Percentiles rank a stretch among this genome's conserved stretches.
phyloP scores from a whole-genome alignment of 2,797 vertebrate species.

The Crenichthys baileyi region DNA sequence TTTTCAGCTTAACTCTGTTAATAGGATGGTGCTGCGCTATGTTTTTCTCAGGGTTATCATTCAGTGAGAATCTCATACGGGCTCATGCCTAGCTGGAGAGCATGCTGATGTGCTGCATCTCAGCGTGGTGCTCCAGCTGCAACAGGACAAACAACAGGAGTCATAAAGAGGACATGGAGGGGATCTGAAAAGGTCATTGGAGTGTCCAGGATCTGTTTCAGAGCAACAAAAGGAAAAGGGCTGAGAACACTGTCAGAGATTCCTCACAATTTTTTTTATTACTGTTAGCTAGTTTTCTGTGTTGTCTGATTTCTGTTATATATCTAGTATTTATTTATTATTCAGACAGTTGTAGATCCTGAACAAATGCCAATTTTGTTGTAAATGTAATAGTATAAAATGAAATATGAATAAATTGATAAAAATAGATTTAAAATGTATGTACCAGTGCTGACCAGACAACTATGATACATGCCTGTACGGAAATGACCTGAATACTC shows the following conservation, averaged over 20 bases:
- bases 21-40: neutral
- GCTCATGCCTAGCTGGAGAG: neutral
- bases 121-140: constrained; percentile 1
- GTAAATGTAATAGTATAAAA: no score
- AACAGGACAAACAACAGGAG: neutral
- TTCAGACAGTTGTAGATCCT: neutral
- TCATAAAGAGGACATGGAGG: neutral
- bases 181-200: neutral
- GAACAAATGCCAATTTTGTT: neutral
- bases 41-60: neutral
- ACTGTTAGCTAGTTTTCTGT: neutral
- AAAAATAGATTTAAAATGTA: neutral
- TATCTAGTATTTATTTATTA: neutral
- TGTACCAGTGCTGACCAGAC: no score
- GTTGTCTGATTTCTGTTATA: neutral
- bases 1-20: neutral
- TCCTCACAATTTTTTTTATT: neutral
- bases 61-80: neutral
- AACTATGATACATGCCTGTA: neutral
- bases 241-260: neutral
- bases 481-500: neutral
- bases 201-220: neutral
- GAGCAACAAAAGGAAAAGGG: neutral
- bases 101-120: neutral
- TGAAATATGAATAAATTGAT: neutral